These are phyloP conservation scores for Leuciscus waleckii DNA, from an alignment of 2,797 vertebrate species.

Conservation along the genomic window DNA sequence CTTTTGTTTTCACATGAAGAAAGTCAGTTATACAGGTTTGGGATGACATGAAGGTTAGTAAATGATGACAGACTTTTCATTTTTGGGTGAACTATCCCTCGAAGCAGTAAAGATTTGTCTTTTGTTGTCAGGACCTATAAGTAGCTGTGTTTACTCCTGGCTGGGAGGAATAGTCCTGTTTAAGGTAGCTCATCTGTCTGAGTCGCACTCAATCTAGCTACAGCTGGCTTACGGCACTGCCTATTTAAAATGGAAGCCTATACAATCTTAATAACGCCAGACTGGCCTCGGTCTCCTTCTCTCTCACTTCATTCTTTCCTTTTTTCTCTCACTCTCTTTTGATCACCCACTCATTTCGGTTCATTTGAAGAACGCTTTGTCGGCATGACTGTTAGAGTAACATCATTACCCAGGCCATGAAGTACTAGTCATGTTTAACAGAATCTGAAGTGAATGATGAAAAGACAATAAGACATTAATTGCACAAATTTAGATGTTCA, in stretches of 20 bases:
- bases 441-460: conserved; percentile 38
- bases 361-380: conserved; percentile 18
- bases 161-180: conserved; percentile 73
- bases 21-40: background rate
- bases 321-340: conserved; percentile 49
- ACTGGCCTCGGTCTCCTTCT: conserved; percentile 37
- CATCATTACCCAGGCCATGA: conserved; percentile 38
- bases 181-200: conserved; percentile 73
- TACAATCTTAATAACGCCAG: conserved; percentile 61
- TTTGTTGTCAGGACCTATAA: conserved; percentile 59
- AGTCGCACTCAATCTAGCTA: conserved; percentile 68
- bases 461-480: conserved; percentile 56
- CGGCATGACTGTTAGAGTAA: conserved; percentile 32
- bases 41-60: background rate
- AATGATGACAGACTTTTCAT: conserved; percentile 25
- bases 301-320: conserved; percentile 41
- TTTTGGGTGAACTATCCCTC: conserved; percentile 27
- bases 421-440: conserved; percentile 42
- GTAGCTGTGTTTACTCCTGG: conserved; percentile 69
- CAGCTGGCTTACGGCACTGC: conserved; percentile 54
- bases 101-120: conserved; percentile 33
- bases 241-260: conserved; percentile 70
- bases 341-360: conserved; percentile 18
- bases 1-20: conserved; percentile 6
- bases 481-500: conserved; percentile 48